Evolutionary conservation across 1,140 invertebrate genomes (phyloP).

Genomic region (Drosophila kanapiae): DNA sequence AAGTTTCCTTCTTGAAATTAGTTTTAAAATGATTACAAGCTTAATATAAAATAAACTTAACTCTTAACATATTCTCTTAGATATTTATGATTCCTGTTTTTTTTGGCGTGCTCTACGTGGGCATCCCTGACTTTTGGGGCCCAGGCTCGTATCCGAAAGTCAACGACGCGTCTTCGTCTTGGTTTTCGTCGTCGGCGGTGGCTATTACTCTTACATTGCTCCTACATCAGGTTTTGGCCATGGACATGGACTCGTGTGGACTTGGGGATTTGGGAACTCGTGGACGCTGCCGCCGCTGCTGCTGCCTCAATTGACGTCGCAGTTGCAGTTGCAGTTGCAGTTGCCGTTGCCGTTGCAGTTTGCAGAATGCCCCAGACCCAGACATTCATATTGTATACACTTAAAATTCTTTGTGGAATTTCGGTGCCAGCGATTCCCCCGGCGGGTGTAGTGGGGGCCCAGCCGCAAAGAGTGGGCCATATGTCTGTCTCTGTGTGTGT

Average conservation of each 20-base stretch:
- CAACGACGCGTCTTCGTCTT: slow-evolving; percentile 41
- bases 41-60: too few relatives aligned
- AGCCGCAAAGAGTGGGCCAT: slow-evolving; percentile 27
- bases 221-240: slow-evolving; percentile 73
- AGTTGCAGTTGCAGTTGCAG: slow-evolving; percentile 41
- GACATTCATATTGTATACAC: slow-evolving; percentile 81
- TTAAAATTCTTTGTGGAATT: slow-evolving; percentile 81
- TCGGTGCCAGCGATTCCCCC: slow-evolving; percentile 56
- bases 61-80: too few relatives aligned
- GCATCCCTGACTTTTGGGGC: slow-evolving; percentile 22
- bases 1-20: background rate
- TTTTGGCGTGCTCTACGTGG: background rate
- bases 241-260: slow-evolving; percentile 28
- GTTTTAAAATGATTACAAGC: too few relatives aligned
- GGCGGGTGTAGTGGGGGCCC: slow-evolving; percentile 5
- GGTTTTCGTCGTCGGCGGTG: slow-evolving; percentile 39
- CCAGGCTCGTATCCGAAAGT: slow-evolving; percentile 46
- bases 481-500: slow-evolving; percentile 2
- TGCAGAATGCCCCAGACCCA: slow-evolving; percentile 73
- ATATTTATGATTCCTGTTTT: slow-evolving; percentile 1
- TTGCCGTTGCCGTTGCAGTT: slow-evolving; percentile 29
- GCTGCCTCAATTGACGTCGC: slow-evolving; percentile 43
- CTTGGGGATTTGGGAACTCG: slow-evolving; percentile 3
- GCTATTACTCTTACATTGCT: slow-evolving; percentile 69
- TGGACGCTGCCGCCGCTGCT: slow-evolving; percentile 15